These are phyloP conservation scores for Strigamia crassipes DNA, from an alignment of 2,888 invertebrate genomes.

Conservation along the genomic window DNA sequence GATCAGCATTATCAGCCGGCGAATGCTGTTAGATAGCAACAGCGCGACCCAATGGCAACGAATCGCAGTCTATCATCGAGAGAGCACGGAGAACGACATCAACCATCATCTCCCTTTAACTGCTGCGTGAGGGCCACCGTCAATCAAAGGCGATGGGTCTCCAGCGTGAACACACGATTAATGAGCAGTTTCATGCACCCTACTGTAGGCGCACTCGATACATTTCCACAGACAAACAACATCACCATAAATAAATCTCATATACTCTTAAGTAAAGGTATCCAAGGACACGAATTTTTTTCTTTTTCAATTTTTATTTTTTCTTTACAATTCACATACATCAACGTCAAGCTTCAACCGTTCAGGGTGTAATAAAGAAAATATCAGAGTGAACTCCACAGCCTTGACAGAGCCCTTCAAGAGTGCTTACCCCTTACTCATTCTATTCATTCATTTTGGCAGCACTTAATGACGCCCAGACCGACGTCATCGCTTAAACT, in stretches of 20 bases:
- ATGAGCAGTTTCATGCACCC: slow-evolving; percentile 2
- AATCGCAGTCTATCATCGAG: slow-evolving; percentile 13
- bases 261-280: neutral
- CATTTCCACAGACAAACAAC: neutral
- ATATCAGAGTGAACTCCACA: neutral
- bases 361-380: neutral
- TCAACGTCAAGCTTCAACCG: neutral
- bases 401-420: neutral
- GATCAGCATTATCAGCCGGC: slow-evolving; percentile 31
- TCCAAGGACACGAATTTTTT: neutral
- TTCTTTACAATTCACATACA: neutral
- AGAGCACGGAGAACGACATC: slow-evolving; percentile 13
- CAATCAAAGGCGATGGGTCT: slow-evolving; percentile 32
- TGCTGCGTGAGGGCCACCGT: slow-evolving; percentile 26
- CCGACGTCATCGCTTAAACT: slow-evolving; percentile 35
- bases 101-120: neutral
- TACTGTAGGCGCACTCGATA: neutral
- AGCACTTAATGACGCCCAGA: neutral
- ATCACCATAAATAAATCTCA: neutral
- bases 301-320: neutral
- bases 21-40: slow-evolving; percentile 15
- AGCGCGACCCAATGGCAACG: slow-evolving; percentile 17
- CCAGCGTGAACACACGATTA: slow-evolving; percentile 26
- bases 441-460: slow-evolving; percentile 13
- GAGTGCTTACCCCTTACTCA: slow-evolving; percentile 21